Evolutionary conservation across 2,797 vertebrate genomes (phyloP), one percentile per base, ranked within the genome.

Genomic region (Acipenser oxyrinchus): DNA sequence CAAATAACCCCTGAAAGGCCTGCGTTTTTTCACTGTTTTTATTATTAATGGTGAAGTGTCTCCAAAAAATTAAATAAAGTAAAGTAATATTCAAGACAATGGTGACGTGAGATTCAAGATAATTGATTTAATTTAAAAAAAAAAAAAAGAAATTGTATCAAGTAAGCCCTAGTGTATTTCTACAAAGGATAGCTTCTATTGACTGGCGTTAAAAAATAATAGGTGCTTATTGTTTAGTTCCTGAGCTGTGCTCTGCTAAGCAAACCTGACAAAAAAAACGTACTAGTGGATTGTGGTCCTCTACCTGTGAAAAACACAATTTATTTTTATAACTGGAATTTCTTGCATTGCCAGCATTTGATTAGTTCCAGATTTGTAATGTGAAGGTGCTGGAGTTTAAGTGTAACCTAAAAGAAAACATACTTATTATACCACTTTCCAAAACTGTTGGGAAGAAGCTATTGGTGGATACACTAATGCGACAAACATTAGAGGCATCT

Each of bases 331-430:
- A 7, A n/a, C 10, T 58, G 55, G 3, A n/a, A 58, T n/a, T 11
- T 7, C 55, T 58, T 58, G 12, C n/a, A 58, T 58, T 58, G 55
- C 7, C 55, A 58, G 55, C 55, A 58, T 58, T 58, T 58, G 55
- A 58, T 58, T 58, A 58, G 10, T 58, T 58, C 7, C 11, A 11
- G 15, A 11, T 11, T 6, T 58, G 55, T 11, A 13, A n/a, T 58
- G 55, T 37, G 37, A 37, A 37, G 37, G 37, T n/a, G 10, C 12
- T 58, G 55, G 55, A 58, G 55, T 58, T 58, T 6, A 58, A 58
- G 3, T 6, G 55, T 58, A 11, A 58, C 10, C 37, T 37, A 37
- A 37, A 4, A 37, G 37, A 37, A 37, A 37, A 37, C 37, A 37
- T 4, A 37, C 37, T 37, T 37, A 37, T 4, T 37, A 5, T 37